A percentile compares a stretch with the other conserved stretches of the same genome.
Conservation (phyloP, 2,888 invertebrate species). For the Andrena flavipes region DNA sequence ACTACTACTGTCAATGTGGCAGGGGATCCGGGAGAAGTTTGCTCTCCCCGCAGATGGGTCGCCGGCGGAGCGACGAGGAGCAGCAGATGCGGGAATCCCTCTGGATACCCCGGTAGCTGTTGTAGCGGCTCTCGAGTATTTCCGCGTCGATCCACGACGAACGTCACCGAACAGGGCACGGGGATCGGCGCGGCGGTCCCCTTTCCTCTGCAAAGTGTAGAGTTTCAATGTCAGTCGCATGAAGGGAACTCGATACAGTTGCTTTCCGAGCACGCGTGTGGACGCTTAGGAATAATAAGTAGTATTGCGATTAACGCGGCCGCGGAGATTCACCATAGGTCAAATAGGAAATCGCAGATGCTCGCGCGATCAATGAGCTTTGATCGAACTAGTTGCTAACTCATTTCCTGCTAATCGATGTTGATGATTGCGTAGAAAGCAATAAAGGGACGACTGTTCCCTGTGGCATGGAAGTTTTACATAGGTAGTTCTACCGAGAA, state of each 20-base stretch:
- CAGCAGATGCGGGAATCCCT: neutral
- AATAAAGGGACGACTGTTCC: too few species aligned
- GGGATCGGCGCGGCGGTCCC: conserved; percentile 62
- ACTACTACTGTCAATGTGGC: conserved; percentile 4
- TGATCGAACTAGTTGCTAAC: too few species aligned
- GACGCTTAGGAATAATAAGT: conserved; percentile 57
- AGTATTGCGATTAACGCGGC: conserved; percentile 32
- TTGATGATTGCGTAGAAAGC: too few species aligned
- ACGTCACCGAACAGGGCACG: conserved; percentile 27
- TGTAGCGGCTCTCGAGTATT: neutral
- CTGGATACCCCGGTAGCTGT: neutral
- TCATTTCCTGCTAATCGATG: too few species aligned
- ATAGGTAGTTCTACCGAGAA: neutral
- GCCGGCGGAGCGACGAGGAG: neutral
- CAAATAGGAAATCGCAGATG: neutral
- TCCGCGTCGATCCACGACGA: conserved; percentile 42
- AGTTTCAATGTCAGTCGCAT: conserved; percentile 74
- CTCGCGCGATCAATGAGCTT: neutral
- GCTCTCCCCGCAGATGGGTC: neutral
- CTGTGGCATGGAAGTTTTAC: too few species aligned
- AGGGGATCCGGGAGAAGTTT: neutral
- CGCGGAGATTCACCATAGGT: neutral
- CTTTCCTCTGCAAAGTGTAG: conserved; percentile 66
- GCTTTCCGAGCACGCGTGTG: conserved; percentile 77
- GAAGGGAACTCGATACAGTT: conserved; percentile 79